These are phyloP conservation scores for Tychaedon coryphoeus DNA, from an alignment of 2,113 vertebrate genomes.

Conservation along the genomic window DNA sequence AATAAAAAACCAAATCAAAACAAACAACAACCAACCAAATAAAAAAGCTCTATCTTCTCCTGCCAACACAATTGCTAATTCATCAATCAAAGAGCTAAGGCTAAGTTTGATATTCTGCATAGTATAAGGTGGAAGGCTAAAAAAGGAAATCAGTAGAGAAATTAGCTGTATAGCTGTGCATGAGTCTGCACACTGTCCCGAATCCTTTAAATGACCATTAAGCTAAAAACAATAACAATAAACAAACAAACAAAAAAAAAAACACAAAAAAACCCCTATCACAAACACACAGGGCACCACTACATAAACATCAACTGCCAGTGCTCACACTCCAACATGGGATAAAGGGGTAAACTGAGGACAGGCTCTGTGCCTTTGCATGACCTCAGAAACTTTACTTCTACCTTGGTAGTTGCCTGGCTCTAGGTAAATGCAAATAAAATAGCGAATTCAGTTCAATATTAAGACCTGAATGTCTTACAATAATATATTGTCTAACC, in stretches of 20 bases:
- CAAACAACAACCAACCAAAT: background rate
- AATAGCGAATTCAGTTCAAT: background rate
- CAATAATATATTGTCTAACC: background rate
- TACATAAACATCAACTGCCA: background rate
- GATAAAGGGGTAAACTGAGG: background rate
- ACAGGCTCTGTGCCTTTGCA: background rate
- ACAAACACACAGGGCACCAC: background rate
- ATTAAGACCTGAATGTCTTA: background rate
- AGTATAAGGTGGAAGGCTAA: background rate
- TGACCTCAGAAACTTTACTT: background rate
- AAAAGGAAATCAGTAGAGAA: background rate
- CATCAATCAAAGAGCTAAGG: background rate
- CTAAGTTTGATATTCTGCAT: background rate
- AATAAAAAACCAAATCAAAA: background rate
- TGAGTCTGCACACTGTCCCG: background rate
- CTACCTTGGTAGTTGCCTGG: background rate
- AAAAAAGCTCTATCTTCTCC: background rate
- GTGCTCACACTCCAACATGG: background rate
- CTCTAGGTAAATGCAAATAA: background rate
- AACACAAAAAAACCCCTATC: background rate
- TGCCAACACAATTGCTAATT: background rate
- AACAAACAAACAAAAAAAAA: too few relatives aligned
- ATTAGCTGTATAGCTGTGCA: background rate
- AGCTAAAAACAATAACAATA: background rate
- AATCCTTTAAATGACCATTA: background rate